Conservation (phyloP, 35 echinoderm and acorn worm genomes). For the Heliocidaris erythrogramma region DNA sequence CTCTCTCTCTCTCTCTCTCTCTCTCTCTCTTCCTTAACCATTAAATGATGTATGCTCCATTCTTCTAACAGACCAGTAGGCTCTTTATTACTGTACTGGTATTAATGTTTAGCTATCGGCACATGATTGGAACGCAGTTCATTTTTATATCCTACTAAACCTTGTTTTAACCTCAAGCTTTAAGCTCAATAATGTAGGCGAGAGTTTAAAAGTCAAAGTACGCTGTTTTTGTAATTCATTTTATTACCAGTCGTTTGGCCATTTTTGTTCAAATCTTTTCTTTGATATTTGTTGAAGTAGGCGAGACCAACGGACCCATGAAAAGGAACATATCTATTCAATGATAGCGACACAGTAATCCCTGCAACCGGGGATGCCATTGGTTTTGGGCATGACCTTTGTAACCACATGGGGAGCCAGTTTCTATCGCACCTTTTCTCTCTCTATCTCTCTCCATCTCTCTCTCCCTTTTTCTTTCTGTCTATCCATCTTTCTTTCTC, state of each 20-base stretch:
- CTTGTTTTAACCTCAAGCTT: background rate
- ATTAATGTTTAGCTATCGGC: background rate
- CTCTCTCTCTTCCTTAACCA: background rate
- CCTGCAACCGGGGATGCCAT: background rate
- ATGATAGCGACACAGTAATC: background rate
- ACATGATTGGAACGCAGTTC: background rate
- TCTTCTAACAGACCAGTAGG: background rate
- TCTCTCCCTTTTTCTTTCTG: background rate
- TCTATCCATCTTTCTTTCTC: background rate
- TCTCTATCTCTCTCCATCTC: background rate
- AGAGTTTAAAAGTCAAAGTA: background rate
- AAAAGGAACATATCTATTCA: background rate
- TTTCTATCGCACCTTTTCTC: background rate
- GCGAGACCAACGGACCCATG: background rate
- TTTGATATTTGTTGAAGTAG: background rate
- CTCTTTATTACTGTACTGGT: background rate
- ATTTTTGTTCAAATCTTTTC: background rate
- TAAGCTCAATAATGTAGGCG: background rate
- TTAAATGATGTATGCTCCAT: no score
- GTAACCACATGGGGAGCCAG: background rate
- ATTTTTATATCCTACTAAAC: background rate
- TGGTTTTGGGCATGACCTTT: background rate
- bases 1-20: background rate
- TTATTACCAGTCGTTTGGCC: constrained; percentile 16
- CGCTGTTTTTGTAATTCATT: background rate